A percentile compares a stretch with the other conserved stretches of the same genome.
phyloP scores from a whole-genome alignment of 2,113 vertebrate genomes.

The Daubentonia madagascariensis region DNA sequence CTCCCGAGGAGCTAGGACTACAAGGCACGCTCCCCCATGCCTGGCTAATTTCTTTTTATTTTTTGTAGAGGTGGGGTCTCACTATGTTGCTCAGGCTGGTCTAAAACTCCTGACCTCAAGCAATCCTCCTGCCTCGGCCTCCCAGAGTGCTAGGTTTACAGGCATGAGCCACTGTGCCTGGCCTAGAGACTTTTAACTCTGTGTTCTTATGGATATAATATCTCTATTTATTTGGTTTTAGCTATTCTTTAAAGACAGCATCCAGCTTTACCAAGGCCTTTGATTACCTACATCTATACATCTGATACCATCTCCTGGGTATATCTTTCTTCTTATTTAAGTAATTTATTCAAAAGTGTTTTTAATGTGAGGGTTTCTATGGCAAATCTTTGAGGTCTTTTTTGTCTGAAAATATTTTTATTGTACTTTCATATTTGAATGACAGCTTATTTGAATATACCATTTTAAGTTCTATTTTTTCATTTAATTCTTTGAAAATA shows the following conservation, averaged over 20 bases:
- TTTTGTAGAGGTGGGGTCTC: too few relatives aligned
- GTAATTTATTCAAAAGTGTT: constrained; percentile 2
- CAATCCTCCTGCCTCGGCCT: too few relatives aligned
- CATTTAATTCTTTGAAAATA: constrained; percentile 26
- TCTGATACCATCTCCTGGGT: not conserved
- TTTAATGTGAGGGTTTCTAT: not conserved
- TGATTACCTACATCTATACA: not conserved
- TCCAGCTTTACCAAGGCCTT: not conserved
- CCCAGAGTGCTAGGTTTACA: too few relatives aligned
- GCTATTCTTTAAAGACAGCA: not conserved
- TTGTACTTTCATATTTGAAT: constrained; percentile 7
- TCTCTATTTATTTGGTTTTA: not conserved
- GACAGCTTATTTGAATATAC: constrained; percentile 31
- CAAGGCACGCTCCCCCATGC: too few relatives aligned
- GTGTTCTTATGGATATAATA: not conserved
- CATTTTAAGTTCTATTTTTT: not conserved
- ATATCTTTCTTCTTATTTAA: not conserved
- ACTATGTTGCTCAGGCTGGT: too few relatives aligned
- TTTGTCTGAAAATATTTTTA: constrained; percentile 26
- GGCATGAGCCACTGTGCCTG: too few relatives aligned
- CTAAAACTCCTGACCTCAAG: too few relatives aligned
- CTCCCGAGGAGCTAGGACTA: too few relatives aligned
- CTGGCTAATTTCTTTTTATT: too few relatives aligned
- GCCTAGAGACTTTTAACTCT: not conserved
- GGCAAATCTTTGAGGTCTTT: constrained; percentile 18